Evolutionary conservation across 2,113 vertebrate genomes (phyloP), one percentile per base, ranked within the genome.

Genomic region (Proterorhinus semilunaris): DNA sequence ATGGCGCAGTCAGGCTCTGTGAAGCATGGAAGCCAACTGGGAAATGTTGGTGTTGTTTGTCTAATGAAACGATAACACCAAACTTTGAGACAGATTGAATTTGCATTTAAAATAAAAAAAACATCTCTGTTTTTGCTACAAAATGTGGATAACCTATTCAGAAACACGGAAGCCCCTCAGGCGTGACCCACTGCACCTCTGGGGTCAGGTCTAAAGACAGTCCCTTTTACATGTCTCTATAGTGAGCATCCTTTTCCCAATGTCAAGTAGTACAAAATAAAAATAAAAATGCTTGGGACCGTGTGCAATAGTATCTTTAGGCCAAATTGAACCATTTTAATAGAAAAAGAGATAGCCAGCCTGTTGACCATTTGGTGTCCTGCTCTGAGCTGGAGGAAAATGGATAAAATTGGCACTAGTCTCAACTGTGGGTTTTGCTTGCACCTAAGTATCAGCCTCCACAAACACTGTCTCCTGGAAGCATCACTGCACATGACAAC

Each of bases 281-380:
- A 12, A 17, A 7, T 7, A 58, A 58, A 58, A 58, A 1, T 6
- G 54, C 11, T 57, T 57, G 54, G 55, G 21, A 42, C 27, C 13
- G 6, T 7, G 12, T 21, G 27, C 55, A 58, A 11, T 42, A 13
- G 7, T 58, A 12, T 27, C 55, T 15, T 10, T 58, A 42, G 10
- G 27, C 55, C 11, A 58, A 58, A 42, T 42, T 57, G 10, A 42
- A 13, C 42, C 55, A 15, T 58, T 58, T 36, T 58, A 6, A 42
- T 6, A 21, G 42, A 21, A 58, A 15, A 12, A 42, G 55, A 58
- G 10, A 36, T 10, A 58, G 55, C 55, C 54, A 42, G 55, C 10
- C 55, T 58, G 55, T 58, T 58, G 55, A 42, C 21, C 55, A 58
- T 58, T 58, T 42, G 55, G 55, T 12, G 21, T 58, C 11, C 27